These are phyloP conservation scores for Lates calcarifer DNA, from an alignment of 2,113 vertebrate genomes.

Conservation along the genomic window DNA sequence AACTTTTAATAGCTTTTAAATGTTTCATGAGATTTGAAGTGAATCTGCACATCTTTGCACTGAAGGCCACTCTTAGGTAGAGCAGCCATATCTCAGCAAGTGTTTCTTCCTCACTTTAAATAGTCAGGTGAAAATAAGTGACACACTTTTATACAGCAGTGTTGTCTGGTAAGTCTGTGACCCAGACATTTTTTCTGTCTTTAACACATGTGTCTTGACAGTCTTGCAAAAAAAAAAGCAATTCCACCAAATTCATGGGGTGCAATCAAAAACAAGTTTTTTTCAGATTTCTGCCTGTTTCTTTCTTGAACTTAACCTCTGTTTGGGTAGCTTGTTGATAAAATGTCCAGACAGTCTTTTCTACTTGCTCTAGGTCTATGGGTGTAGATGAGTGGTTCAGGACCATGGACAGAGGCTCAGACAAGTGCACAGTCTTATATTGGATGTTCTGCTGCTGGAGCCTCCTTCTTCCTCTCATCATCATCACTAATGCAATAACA, in stretches of 20 bases:
- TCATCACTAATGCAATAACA: constrained; percentile 9
- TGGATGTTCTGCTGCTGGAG: constrained; percentile 65
- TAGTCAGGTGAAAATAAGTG: neutral
- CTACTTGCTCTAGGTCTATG: constrained; percentile 64
- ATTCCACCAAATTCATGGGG: neutral
- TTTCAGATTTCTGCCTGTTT: neutral
- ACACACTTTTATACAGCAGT: neutral
- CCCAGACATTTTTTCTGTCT: neutral
- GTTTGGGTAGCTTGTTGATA: neutral
- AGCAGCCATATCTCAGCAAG: constrained; percentile 23
- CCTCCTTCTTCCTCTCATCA: constrained; percentile 56
- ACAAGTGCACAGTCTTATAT: constrained; percentile 69
- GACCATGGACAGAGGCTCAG: constrained; percentile 86
- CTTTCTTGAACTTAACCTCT: neutral
- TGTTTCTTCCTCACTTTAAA: constrained; percentile 11
- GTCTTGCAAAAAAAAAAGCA: neutral
- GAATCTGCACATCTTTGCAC: constrained; percentile 21
- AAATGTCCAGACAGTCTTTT: constrained; percentile 35
- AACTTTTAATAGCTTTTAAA: constrained; percentile 61
- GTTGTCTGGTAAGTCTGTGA: neutral
- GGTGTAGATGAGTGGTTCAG: constrained; percentile 82
- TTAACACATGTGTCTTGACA: neutral
- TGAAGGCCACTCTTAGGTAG: constrained; percentile 1
- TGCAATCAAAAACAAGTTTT: neutral
- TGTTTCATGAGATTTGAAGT: constrained; percentile 57